Conservation (phyloP, 2,113 vertebrate genomes). For the Nanorana parkeri region DNA sequence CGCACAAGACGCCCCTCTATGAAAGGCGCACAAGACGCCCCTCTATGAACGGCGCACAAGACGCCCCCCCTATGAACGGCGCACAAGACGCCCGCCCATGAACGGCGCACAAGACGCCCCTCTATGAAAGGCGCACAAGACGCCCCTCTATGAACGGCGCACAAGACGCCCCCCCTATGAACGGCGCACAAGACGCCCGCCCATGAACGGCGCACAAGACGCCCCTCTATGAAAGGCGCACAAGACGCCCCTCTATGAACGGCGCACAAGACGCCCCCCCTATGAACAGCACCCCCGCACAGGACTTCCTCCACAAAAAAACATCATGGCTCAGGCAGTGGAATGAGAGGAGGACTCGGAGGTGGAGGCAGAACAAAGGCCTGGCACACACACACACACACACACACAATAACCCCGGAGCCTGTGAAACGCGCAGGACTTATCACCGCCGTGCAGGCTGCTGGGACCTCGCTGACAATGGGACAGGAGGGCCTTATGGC, state of each 20-base stretch:
- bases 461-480: slow-evolving; percentile 3
- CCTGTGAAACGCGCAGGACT: slow-evolving; percentile 2
- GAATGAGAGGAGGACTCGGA: slow-evolving; percentile 1
- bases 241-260: not conserved
- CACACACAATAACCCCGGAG: slow-evolving; percentile 36
- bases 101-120: no score
- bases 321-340: slow-evolving; percentile 5
- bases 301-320: slow-evolving; percentile 27
- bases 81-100: not conserved
- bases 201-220: no score
- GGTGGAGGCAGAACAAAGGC: slow-evolving; percentile 13
- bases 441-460: slow-evolving; percentile 25
- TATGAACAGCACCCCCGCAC: no score
- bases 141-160: no score
- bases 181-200: not conserved
- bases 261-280: not conserved
- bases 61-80: not conserved
- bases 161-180: not conserved
- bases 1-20: not conserved
- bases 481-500: not conserved
- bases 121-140: not conserved
- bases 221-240: not conserved
- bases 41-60: no score
- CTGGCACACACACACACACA: slow-evolving; percentile 20
- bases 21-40: not conserved